These are phyloP conservation scores for Ascidia mentula DNA, from an alignment of 23 tunicate genomes.

Conservation along the genomic window DNA sequence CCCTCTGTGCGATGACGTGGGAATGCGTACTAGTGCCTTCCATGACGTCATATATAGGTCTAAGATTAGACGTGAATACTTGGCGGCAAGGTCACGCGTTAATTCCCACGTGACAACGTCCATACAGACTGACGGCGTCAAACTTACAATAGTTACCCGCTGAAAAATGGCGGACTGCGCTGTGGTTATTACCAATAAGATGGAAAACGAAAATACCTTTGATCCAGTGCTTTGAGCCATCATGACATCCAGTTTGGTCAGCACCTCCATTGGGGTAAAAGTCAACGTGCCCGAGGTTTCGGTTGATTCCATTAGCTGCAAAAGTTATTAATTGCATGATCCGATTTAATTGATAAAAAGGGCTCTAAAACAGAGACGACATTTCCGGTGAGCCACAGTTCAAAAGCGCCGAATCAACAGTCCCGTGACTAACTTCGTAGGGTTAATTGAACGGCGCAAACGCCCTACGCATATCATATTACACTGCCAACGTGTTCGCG, in stretches of 20 bases:
- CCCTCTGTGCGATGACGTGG: neutral
- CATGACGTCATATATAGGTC: neutral
- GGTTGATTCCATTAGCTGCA: slow-evolving; percentile 79
- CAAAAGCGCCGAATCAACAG: neutral
- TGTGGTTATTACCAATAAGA: neutral
- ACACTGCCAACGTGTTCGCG: neutral
- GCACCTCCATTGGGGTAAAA: slow-evolving; percentile 90
- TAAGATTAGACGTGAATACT: neutral
- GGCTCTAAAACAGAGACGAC: neutral
- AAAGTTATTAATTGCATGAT: neutral
- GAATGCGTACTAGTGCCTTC: neutral
- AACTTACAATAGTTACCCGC: neutral
- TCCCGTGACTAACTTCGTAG: neutral
- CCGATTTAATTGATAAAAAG: neutral
- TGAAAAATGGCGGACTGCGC: neutral
- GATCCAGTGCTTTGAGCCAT: slow-evolving; percentile 31
- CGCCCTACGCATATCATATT: neutral
- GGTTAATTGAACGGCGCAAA: neutral
- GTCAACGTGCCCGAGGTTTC: slow-evolving; percentile 85
- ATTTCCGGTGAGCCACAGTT: neutral
- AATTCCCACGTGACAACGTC: neutral
- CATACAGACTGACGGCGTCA: neutral
- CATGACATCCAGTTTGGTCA: slow-evolving; percentile 76
- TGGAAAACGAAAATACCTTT: slow-evolving; percentile 37
- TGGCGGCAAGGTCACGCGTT: slow-evolving; percentile 9